Evolutionary conservation across 2,113 vertebrate genomes (phyloP).

Genomic region (Haemorhous mexicanus): DNA sequence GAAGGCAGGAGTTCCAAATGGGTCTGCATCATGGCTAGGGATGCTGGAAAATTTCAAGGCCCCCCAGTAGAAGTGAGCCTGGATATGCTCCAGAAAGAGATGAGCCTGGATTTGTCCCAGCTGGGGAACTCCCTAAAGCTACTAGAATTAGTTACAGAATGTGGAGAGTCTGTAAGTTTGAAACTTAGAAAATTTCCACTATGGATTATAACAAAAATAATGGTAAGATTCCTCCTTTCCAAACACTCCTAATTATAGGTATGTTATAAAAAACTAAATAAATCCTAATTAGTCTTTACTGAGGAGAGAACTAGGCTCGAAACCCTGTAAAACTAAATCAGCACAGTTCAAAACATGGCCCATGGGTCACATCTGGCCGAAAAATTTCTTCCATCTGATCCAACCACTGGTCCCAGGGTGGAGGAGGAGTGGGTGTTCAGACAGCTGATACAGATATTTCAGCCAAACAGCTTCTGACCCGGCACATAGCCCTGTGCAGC

Average conservation of each 20-base stretch:
- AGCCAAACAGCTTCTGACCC: not conserved
- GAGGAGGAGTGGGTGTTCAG: not conserved
- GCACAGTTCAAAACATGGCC: not conserved
- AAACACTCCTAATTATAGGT: not conserved
- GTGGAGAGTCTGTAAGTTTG: not conserved
- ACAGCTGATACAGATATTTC: not conserved
- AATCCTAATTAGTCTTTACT: not conserved
- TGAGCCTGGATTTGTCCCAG: slow-evolving; percentile 38
- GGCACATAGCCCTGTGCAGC: not conserved
- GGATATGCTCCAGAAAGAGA: slow-evolving; percentile 44
- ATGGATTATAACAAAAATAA: not conserved
- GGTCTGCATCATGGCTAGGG: not conserved
- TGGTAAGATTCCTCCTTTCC: not conserved
- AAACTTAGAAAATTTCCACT: not conserved
- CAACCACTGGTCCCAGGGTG: not conserved
- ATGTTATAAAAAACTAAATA: not conserved
- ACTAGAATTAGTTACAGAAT: slow-evolving; percentile 34
- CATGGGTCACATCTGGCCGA: slow-evolving; percentile 10
- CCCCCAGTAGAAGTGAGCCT: slow-evolving; percentile 11
- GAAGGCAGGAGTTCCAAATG: slow-evolving; percentile 30
- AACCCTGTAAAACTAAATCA: not conserved
- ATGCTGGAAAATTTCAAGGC: slow-evolving; percentile 26
- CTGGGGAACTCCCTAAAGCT: slow-evolving; percentile 50
- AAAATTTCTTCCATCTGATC: slow-evolving; percentile 13
- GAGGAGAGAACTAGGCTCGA: not conserved